These are phyloP conservation scores for Chitala chitala DNA, from an alignment of 2,113 vertebrate species.

Conservation along the genomic window DNA sequence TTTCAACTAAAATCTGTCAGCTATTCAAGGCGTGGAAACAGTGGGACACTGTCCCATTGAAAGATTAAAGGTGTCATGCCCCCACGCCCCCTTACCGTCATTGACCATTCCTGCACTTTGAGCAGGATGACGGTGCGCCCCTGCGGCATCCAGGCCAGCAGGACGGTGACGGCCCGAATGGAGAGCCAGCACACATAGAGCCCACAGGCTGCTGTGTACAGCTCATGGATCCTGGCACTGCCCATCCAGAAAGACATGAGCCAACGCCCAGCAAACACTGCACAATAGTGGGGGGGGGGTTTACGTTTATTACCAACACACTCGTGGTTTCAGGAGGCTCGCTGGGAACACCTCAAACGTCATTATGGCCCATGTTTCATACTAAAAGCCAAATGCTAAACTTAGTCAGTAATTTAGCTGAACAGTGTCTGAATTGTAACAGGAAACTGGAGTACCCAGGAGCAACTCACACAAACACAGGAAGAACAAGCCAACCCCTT, in stretches of 20 bases:
- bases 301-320: neutral
- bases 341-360: no score
- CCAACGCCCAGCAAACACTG: conserved; percentile 95
- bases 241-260: conserved; percentile 99
- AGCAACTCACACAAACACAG: neutral
- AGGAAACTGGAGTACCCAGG: neutral
- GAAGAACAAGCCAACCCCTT: neutral
- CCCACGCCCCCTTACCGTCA: conserved; percentile 72
- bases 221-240: conserved; percentile 91
- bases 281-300: no score
- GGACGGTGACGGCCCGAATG: conserved; percentile 83
- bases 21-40: neutral
- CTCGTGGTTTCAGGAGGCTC: no score
- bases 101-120: conserved; percentile 96
- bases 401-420: neutral
- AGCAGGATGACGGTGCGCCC: conserved; percentile 89
- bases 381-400: neutral
- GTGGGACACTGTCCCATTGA: neutral
- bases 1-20: neutral
- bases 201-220: conserved; percentile 95
- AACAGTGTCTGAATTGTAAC: no score
- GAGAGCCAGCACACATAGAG: conserved; percentile 97
- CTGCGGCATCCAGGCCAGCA: conserved; percentile 97
- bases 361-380: neutral
- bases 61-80: neutral